Evolutionary conservation across 1,140 invertebrate species (phyloP), one percentile per base, ranked within the genome.

Genomic region (Drosophila subpulchrella): DNA sequence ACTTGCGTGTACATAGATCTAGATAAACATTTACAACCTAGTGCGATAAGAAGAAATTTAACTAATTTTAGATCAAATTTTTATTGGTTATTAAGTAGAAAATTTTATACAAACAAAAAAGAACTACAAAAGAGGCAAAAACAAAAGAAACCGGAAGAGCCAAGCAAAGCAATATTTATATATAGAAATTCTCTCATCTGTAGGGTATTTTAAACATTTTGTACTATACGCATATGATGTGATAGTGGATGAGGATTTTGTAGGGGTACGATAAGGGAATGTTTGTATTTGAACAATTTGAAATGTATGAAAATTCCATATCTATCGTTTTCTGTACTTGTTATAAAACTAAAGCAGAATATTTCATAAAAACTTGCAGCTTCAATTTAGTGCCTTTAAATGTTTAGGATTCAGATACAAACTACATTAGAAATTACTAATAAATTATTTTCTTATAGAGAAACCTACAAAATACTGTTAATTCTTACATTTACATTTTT

Each of bases 51-150:
- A 73, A 36, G 50, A 61, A 75, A 70, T 59, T 86, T 88, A 83
- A 89, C 84, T 88, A 88, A 83, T 88, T 88, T 89, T 88, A 88
- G 83, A 78, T 39, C 54, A 73, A 83, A 83, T 83, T 89, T 75
- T 88, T 66, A 86, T 86, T 79, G 83, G 80, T 84, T 72, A 27
- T 84, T 88, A 88, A 89, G 84, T 88, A 88, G 84, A 84, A 84
- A 88, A 88, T 84, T 89, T 54, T 89, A 75, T 55, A 82, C 74
- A 67, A 58, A 74, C 54, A 41, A 53, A 4, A 41, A 47, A 7
- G n/a, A 42, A 54, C 34, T 54, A 60, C 48, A 63, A 54, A 46
- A 17, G 46, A 75, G 60, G 39, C 47, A 58, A 54, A 51, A 67
- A n/a, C 50, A 57, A 32, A 34, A 47, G 63, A 13, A 58, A 57